Percentiles rank a stretch among this genome's conserved stretches.
These are phyloP conservation scores for Anser cygnoides DNA, from an alignment of 2,113 vertebrate genomes.

Conservation along the genomic window DNA sequence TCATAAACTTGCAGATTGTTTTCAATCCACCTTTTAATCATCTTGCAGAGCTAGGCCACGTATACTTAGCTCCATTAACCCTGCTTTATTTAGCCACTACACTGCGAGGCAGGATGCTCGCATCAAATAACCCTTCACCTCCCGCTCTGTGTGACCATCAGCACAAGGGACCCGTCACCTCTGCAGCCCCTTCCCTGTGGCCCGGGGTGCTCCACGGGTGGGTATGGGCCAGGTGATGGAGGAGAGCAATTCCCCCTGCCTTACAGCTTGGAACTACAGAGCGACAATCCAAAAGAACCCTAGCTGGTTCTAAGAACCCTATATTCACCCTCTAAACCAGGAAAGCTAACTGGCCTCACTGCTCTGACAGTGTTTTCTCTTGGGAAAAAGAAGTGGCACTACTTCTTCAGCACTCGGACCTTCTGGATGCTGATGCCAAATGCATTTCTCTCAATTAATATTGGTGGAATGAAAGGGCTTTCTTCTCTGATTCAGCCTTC, in stretches of 20 bases:
- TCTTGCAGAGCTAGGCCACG: background rate
- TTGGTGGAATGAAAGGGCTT: slow-evolving; percentile 44
- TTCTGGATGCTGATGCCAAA: slow-evolving; percentile 44
- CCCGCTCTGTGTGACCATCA: background rate
- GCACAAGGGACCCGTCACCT: background rate
- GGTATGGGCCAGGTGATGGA: background rate
- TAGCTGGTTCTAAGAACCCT: background rate
- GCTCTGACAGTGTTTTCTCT: slow-evolving; percentile 31
- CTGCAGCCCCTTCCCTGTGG: background rate
- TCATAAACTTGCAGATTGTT: background rate
- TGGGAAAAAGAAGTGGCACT: background rate
- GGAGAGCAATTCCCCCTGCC: background rate
- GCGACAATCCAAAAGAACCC: background rate
- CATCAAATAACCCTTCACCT: background rate
- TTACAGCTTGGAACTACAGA: background rate
- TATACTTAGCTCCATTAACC: slow-evolving; percentile 27
- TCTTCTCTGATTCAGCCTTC: slow-evolving; percentile 36
- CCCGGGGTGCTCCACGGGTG: accelerated
- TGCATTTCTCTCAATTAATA: slow-evolving; percentile 32
- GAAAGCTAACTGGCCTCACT: slow-evolving; percentile 24
- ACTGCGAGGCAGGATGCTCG: background rate
- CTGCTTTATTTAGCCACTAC: slow-evolving; percentile 24
- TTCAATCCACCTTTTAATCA: slow-evolving; percentile 41
- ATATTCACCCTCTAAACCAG: background rate
- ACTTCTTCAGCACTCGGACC: slow-evolving; percentile 16